phyloP scores from a whole-genome alignment of 2,113 vertebrate species.

The Onychostruthus taczanowskii region DNA sequence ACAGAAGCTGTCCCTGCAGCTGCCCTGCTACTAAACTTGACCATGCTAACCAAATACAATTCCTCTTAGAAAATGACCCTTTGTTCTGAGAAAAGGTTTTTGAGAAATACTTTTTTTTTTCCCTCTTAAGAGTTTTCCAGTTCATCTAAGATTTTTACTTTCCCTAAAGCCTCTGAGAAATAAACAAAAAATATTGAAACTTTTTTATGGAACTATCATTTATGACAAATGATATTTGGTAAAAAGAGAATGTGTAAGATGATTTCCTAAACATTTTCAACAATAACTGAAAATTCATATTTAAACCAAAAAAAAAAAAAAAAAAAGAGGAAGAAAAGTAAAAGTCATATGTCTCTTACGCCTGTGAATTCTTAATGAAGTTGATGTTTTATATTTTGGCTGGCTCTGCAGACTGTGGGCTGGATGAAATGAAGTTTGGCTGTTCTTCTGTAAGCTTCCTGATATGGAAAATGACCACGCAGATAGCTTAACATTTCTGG shows the following conservation, averaged over 20 bases:
- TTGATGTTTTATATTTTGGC: not conserved
- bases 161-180: not conserved
- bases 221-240: not conserved
- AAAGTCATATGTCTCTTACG: not conserved
- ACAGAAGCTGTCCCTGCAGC: not conserved
- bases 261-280: not conserved
- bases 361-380: not conserved
- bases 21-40: not conserved
- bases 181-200: not conserved
- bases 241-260: not conserved
- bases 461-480: not conserved
- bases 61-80: not conserved
- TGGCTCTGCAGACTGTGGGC: not conserved
- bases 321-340: not conserved
- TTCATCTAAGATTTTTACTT: not conserved
- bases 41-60: no score
- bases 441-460: not conserved
- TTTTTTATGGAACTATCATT: not conserved
- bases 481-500: not conserved
- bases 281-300: not conserved
- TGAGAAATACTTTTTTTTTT: not conserved
- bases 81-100: not conserved
- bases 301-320: not conserved
- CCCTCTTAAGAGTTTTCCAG: not conserved
- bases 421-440: not conserved